Base-by-base conservation (phyloP, 37 sponge, comb jelly and placozoan genomes). In the Cliona cf. orientalis region DNA sequence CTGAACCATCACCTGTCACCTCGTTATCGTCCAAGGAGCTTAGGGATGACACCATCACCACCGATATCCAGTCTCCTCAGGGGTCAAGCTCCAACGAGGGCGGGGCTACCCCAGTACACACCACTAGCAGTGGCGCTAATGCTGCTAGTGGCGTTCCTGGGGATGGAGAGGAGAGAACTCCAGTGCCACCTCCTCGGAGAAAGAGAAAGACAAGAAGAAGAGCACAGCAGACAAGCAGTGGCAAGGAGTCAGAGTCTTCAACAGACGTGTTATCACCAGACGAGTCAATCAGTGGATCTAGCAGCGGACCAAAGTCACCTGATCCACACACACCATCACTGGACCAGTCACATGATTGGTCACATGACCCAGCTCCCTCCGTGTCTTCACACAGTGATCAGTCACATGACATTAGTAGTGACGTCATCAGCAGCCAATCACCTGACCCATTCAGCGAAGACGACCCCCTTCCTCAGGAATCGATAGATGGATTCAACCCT, bases 121-220 rank as follows among this genome's bases (percentile, higher is more conserved):
- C n/a, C n/a, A n/a, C n/a, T n/a, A n/a, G n/a, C n/a, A n/a, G n/a
- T n/a, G n/a, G n/a, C n/a, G n/a, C n/a, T n/a, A n/a, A n/a, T n/a
- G n/a, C n/a, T n/a, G n/a, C n/a, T n/a, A n/a, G n/a, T n/a, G n/a
- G n/a, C n/a, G n/a, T n/a, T n/a, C n/a, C n/a, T n/a, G n/a, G n/a
- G n/a, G n/a, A n/a, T n/a, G n/a, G n/a, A n/a, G n/a, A n/a, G n/a
- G n/a, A n/a, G n/a, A n/a, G n/a, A n/a, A n/a, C n/a, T n/a, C 76
- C 76, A 34, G 62, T 75, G 11, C 76, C 76, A 28, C 76, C 76
- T 19, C 76, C 74, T 3, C 53, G 74, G 74, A 53, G 58, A n/a
- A 71, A 71, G 46, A 42, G 46, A 5, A 4, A 21, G 71, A 35
- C 73, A 36, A 72, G 56, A 28, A 22, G 36, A 17, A 75, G 40